Evolutionary conservation across 2,113 vertebrate genomes (phyloP), one percentile per base, ranked within the genome.

Genomic region (Petrocephalus microphthalmus): DNA sequence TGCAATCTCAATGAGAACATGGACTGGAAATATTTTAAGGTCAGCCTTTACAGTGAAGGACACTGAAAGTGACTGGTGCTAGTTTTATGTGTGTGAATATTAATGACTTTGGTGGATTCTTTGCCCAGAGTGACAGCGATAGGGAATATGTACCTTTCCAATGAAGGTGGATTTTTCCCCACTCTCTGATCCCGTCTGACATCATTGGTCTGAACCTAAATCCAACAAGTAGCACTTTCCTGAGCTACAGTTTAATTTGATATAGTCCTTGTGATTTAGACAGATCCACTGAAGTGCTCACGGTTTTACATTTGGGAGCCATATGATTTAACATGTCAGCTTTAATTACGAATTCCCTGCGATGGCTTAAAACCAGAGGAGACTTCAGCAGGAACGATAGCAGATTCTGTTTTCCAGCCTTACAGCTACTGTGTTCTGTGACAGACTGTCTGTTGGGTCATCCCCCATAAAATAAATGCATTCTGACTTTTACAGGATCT

Each of bases 11-110:
- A 97, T 20, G 97, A 99, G 89, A 91, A 95, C 93, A 97, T 95
- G 13, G 98, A 99, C 10, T 99, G 98, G 98, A 97, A 95, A 13
- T 99, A 98, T 91, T 97, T 98, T 91, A 99, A 99, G 98, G 98
- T 99, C 93, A 49, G 88, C n/a, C 17, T 71, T 64, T 2, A 20
- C 5, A 88, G 17, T 84, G 81, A 64, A 64, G 7, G 33, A 78
- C 11, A 45, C 5, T n/a, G 53, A 52, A 67, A 11, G 10, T 29
- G 22, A 13, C 25, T 29, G 29, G 17, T 5, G 15, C 33, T 37
- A 42, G 15, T 78, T 78, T 42, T 4, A 74, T 37, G 33, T 37
- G 13, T 74, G 33, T 78, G 33, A 78, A 78, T 78, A 37, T 37
- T 42, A 74, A 74, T 49, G 49, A 17, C 15, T 19, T 19, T 42